These are phyloP conservation scores for Sebastes minor DNA, from an alignment of 2,797 vertebrate species.

Conservation along the genomic window DNA sequence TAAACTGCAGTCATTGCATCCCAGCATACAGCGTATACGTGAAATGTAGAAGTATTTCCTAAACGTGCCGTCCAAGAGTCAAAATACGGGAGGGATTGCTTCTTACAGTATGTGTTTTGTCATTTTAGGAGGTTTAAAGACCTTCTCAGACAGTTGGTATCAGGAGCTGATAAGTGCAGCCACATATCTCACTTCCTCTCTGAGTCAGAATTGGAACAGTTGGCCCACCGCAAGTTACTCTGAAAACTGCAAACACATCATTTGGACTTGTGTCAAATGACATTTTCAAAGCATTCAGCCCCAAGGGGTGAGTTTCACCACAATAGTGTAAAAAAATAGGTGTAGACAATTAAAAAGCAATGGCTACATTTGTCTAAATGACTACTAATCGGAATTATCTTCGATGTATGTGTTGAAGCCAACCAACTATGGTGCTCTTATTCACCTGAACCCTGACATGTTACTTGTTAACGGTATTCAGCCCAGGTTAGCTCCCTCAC, in stretches of 20 bases:
- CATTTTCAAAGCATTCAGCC: not conserved
- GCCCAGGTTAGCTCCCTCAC: not conserved
- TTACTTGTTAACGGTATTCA: not conserved
- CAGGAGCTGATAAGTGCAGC: constrained; percentile 15
- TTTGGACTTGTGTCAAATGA: constrained; percentile 8
- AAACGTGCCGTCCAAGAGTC: not conserved
- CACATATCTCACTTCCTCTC: constrained; percentile 50
- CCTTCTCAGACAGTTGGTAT: constrained; percentile 1
- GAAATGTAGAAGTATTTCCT: not conserved
- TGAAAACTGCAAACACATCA: constrained; percentile 22
- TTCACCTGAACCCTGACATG: not conserved
- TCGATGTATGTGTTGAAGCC: not conserved
- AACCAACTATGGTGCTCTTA: not conserved
- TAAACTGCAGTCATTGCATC: not conserved
- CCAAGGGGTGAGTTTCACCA: not conserved
- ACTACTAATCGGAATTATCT: not conserved
- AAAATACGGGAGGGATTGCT: not conserved
- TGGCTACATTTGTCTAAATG: not conserved
- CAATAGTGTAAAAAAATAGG: not conserved
- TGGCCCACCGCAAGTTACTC: not conserved
- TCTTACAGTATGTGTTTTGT: not conserved
- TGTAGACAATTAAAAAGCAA: not conserved
- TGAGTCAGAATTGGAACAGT: constrained; percentile 14
- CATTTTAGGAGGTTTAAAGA: not conserved
- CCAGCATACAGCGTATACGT: not conserved